Evolutionary conservation across 2,888 invertebrate species (phyloP).

Genomic region (Hyposoter dolosus): DNA sequence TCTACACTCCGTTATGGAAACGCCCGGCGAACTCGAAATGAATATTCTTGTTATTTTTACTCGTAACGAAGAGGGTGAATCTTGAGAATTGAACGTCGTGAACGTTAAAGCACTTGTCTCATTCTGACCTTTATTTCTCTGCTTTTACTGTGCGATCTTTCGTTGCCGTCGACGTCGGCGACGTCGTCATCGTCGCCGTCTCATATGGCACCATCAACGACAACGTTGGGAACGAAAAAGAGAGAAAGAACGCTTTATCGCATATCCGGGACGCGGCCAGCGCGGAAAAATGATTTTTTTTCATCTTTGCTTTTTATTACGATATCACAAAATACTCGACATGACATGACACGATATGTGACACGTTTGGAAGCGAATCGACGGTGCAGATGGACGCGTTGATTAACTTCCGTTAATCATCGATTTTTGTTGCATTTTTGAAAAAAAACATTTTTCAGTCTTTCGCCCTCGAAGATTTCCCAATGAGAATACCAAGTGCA

Average conservation of each 20-base stretch:
- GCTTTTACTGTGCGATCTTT: slow-evolving; percentile 42
- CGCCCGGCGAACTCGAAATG: background rate
- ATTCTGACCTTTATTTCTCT: slow-evolving; percentile 36
- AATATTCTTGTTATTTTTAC: slow-evolving; percentile 5
- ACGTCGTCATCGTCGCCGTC: slow-evolving; percentile 51
- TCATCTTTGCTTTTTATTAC: slow-evolving; percentile 6
- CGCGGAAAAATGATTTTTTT: slow-evolving; percentile 56
- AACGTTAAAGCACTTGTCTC: slow-evolving; percentile 38
- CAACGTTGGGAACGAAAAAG: slow-evolving; percentile 40
- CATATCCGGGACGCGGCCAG: slow-evolving; percentile 58
- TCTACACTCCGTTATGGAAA: background rate
- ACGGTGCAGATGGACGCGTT: background rate
- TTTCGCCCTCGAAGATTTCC: background rate
- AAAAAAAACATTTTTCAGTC: background rate
- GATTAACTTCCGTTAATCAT: background rate
- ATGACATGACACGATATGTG: background rate
- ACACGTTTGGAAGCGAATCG: background rate
- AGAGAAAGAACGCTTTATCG: slow-evolving; percentile 52
- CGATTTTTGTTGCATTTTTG: background rate
- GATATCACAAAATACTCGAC: slow-evolving; percentile 41
- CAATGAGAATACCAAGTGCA: background rate
- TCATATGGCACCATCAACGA: slow-evolving; percentile 39
- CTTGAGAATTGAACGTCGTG: slow-evolving; percentile 13
- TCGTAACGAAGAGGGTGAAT: background rate
- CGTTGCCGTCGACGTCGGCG: slow-evolving; percentile 37